A percentile compares a stretch with the other conserved stretches of the same genome.
Conservation (phyloP, 2,797 vertebrate species). For the Lagorchestes hirsutus region DNA sequence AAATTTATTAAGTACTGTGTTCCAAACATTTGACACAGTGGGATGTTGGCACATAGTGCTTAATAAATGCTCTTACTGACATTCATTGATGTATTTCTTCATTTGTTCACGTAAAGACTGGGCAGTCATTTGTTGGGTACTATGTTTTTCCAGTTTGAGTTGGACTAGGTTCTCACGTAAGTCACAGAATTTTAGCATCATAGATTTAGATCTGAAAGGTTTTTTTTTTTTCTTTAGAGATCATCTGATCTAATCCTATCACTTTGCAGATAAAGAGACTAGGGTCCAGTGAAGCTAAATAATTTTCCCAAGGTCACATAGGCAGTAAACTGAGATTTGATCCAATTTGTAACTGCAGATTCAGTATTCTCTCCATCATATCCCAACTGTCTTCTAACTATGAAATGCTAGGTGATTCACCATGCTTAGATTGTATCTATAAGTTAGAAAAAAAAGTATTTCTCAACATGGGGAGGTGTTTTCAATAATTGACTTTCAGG, state of each 20-base stretch:
- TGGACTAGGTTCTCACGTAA: not conserved
- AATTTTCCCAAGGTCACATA: not conserved
- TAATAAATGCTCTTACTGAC: not conserved
- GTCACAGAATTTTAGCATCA: not conserved
- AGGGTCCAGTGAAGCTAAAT: not conserved
- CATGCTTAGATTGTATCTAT: not conserved
- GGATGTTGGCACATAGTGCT: not conserved
- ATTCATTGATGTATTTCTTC: not conserved
- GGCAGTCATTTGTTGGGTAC: not conserved
- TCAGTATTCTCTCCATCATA: not conserved
- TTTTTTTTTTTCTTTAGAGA: not conserved
- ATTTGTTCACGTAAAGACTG: not conserved
- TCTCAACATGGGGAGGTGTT: not conserved
- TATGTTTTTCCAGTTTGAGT: not conserved
- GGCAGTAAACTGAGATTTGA: not conserved
- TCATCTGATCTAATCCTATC: not conserved
- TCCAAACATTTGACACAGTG: not conserved
- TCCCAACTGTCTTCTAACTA: not conserved
- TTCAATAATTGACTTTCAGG: not conserved
- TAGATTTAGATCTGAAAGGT: not conserved
- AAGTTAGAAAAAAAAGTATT: not conserved
- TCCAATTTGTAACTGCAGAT: not conserved
- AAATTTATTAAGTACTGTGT: not conserved
- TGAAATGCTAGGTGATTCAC: not conserved
- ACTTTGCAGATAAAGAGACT: not conserved